Base-by-base conservation (phyloP, 2,113 vertebrate genomes). In the Numenius arquata region DNA sequence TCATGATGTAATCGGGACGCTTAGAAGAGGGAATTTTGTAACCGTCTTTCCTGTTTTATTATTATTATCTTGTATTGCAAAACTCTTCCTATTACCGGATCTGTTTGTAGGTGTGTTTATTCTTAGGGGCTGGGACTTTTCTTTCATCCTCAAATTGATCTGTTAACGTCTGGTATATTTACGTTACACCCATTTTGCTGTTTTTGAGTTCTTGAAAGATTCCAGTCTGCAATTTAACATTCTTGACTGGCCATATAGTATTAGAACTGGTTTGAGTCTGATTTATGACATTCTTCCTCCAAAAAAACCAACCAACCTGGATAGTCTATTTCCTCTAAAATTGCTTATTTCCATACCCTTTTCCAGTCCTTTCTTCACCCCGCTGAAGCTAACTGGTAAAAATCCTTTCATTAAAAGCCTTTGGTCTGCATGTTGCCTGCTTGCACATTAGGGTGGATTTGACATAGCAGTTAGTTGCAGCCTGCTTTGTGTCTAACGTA, bases 61-160 rank as follows among this genome's bases (percentile, higher is more conserved):
- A 78, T 65, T 86, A 72, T 70, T 88, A 86, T 72, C 83, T 92
- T 65, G 38, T 43, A 38, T 93, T 94, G 88, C 92, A 93, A 92
- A 93, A 90, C 86, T 63, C 41, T 81, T 90, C 82, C 52, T 88
- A 79, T 90, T 93, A 80, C 83, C 8, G 34, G 82, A 89, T 90
- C 73, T 90, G 75, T 94, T 95, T 92, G 40, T 96, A 90, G 88
- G 80, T 97, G 61, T 94, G 86, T 96, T 95, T 97, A 81, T 92
- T 96, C 53, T 52, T 89, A 56, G 62, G 63, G 73, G 27, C 8
- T 90, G 80, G 59, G 59, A 63, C 40, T 94, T 77, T 40, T 90
- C 90, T 90, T 92, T 85, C 70, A 76, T 87, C 62, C 32, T 20
- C 40, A 90, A 75, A 89, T 25, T 68, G 36, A 81, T 85, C 83